Evolutionary conservation across 1,140 invertebrate species (phyloP), one percentile per base, ranked within the genome.

Genomic region (Ceratina australensis): DNA sequence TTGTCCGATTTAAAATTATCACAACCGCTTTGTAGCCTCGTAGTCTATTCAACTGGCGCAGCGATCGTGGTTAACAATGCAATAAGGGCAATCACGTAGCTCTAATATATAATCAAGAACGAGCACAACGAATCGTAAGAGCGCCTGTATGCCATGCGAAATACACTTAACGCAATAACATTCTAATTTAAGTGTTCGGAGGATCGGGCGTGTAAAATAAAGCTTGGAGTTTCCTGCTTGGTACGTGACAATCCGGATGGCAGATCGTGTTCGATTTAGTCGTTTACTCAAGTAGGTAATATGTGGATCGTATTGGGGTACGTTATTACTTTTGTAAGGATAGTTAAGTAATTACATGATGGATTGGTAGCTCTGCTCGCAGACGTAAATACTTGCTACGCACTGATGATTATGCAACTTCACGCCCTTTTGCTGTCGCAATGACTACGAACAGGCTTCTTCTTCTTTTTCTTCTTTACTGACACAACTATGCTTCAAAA

Each of bases 321-420:
- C 20, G 47, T 56, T 76, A 63, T 80, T 79, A 63, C 72, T 69
- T 69, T 80, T 80, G 57, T 3, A 80, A 64, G 65, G 28, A 75
- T 75, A 61, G 64, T 80, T 76, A 56, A 76, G 72, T 64, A 65
- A 64, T 80, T 80, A 64, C 72, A 52, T 64, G 61, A 52, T 56
- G 64, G 72, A 63, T 76, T 49, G 64, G 78, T 76, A 68, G 72
- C 75, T 57, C 59, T 42, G 56, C 33, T 24, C 65, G 56, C 13
- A n/a, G 0, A 18, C 28, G 78, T 80, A 80, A 33, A 33, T 33
- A 33, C 33, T 78, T 78, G 81, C 81, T 85, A 83, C 8, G 2
- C 64, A 56, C 24, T 52, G 50, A 61, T 69, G 78, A 85, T 85
- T 83, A 78, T 80, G 81, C 83, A 85, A 83, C 78, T 85, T 80